Percentiles rank a stretch among this genome's conserved stretches.
Conservation (phyloP, 2,797 vertebrate genomes). For the Sarcoramphus papa region DNA sequence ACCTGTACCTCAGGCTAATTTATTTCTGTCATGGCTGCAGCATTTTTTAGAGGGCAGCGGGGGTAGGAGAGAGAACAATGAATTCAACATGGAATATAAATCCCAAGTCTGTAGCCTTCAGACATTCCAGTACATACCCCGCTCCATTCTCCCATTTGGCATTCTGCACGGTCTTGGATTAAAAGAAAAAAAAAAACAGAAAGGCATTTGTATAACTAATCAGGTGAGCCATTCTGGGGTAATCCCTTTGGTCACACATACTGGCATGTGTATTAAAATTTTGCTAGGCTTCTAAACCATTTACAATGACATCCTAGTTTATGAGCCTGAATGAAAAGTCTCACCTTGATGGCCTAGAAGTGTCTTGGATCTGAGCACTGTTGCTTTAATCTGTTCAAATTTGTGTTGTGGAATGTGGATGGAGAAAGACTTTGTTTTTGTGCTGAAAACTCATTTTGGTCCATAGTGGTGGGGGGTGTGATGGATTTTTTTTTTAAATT, state of each 20-base stretch:
- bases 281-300: slow-evolving; percentile 1
- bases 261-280: slow-evolving; percentile 5
- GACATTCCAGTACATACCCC: slow-evolving; percentile 15
- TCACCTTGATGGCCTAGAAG: slow-evolving; percentile 4
- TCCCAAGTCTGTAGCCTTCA: slow-evolving; percentile 16
- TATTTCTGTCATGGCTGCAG: slow-evolving; percentile 76
- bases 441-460: background rate
- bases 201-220: slow-evolving; percentile 58
- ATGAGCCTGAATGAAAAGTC: background rate
- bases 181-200: background rate
- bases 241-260: slow-evolving; percentile 41
- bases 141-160: background rate
- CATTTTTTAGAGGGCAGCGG: slow-evolving; percentile 52
- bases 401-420: background rate
- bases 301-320: background rate
- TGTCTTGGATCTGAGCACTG: background rate
- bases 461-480: rapidly evolving
- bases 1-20: slow-evolving; percentile 76
- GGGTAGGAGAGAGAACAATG: slow-evolving; percentile 32
- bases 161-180: slow-evolving; percentile 28
- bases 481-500: background rate
- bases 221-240: slow-evolving; percentile 46
- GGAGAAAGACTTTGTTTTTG: background rate
- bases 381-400: background rate
- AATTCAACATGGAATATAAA: slow-evolving; percentile 66